Conservation (phyloP, 1,140 invertebrate genomes). For the Drosophila teissieri region DNA sequence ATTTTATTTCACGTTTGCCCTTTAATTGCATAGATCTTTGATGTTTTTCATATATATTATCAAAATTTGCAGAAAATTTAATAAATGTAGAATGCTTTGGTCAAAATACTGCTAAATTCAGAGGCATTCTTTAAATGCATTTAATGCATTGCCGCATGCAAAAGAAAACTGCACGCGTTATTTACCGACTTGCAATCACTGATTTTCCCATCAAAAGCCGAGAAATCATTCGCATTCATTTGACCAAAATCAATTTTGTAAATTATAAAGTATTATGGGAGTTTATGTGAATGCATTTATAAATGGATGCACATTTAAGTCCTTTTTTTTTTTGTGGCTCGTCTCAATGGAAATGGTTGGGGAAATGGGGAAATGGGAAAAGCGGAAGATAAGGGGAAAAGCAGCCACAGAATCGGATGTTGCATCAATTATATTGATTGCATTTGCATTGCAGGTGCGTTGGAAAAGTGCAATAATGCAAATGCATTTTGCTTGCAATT, state of each 20-base stretch:
- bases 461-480: constrained; percentile 48
- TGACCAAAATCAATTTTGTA: constrained; percentile 47
- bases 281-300: constrained; percentile 31
- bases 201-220: constrained; percentile 1
- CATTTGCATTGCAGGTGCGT: constrained; percentile 35
- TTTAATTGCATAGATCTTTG: too few species aligned
- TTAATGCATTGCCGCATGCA: too few species aligned
- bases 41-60: too few species aligned
- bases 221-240: constrained; percentile 38
- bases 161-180: background rate
- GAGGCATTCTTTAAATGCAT: background rate
- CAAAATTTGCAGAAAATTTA: too few species aligned
- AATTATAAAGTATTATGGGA: constrained; percentile 40
- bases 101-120: background rate
- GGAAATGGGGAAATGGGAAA: constrained; percentile 14
- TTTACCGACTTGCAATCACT: background rate
- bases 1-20: too few species aligned
- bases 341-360: constrained; percentile 34
- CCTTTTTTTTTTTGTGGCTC: constrained; percentile 26
- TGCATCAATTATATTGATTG: constrained; percentile 55
- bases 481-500: constrained; percentile 46
- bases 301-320: constrained; percentile 23
- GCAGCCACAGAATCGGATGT: constrained; percentile 25
- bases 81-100: too few species aligned
- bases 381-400: background rate